Conservation (phyloP, 1,140 invertebrate species). For the Ptiloglossa arizonensis region DNA sequence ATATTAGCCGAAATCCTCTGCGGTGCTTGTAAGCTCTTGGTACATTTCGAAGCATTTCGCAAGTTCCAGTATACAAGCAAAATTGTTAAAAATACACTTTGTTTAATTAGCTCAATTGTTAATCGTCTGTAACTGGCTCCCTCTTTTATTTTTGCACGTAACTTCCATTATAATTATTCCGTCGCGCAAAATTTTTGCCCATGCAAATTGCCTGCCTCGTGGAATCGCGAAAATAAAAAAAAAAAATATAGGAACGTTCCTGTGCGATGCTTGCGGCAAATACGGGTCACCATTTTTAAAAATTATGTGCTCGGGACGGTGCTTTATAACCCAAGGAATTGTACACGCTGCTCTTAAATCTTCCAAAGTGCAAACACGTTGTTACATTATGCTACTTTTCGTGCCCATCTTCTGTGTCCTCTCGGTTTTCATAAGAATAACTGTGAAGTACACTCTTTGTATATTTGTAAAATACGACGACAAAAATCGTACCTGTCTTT, state of each 20-base stretch:
- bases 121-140: neutral
- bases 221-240: neutral
- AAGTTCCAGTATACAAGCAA: neutral
- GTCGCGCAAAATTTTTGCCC: neutral
- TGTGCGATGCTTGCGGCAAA: slow-evolving; percentile 1
- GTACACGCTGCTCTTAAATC: neutral
- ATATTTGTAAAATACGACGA: neutral
- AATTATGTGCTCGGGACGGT: slow-evolving; percentile 6
- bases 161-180: slow-evolving; percentile 25
- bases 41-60: neutral
- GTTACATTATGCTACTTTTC: neutral
- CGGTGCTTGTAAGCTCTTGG: too few species aligned
- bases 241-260: neutral
- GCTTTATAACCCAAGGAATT: neutral
- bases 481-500: neutral
- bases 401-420: neutral
- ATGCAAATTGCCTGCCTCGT: neutral
- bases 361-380: neutral
- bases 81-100: neutral
- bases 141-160: neutral
- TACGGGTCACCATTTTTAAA: slow-evolving; percentile 7
- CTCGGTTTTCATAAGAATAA: neutral
- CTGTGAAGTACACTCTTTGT: neutral
- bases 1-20: neutral
- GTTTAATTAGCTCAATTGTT: slow-evolving; percentile 18